phyloP scores from a whole-genome alignment of 2,113 vertebrate genomes.

The Cryptotis parvus region DNA sequence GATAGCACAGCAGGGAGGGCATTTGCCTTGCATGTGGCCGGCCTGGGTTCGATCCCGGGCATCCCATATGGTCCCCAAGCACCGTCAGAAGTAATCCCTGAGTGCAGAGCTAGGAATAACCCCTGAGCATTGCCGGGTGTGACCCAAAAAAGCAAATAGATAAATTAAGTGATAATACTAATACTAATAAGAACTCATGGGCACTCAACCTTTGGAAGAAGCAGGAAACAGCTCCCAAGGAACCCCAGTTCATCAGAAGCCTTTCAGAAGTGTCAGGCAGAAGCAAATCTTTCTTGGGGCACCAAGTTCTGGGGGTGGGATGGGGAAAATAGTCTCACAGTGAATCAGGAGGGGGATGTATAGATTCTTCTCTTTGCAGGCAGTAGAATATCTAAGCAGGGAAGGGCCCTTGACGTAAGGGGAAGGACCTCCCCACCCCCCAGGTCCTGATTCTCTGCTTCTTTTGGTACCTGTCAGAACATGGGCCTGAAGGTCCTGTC shows the following conservation, averaged over 20 bases:
- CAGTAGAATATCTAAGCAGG: background rate
- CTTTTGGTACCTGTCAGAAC: constrained; percentile 71
- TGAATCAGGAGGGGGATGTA: constrained; percentile 23
- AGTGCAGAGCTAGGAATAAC: no score
- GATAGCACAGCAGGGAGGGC: no score
- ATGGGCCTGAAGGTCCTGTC: constrained; percentile 83
- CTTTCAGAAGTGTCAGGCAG: background rate
- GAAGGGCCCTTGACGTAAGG: background rate
- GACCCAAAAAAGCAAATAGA: no score
- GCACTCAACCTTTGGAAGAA: constrained; percentile 11
- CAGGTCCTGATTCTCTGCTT: background rate
- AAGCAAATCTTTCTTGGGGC: background rate
- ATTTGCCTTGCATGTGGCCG: no score
- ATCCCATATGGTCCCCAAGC: no score
- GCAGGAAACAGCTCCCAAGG: background rate
- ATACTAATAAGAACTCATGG: no score
- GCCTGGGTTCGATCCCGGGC: no score
- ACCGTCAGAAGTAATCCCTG: no score
- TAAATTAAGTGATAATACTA: no score
- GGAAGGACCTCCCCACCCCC: background rate
- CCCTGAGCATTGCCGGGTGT: no score
- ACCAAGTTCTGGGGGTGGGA: background rate
- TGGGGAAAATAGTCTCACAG: background rate
- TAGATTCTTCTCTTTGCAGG: background rate
- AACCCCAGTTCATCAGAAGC: background rate